These are phyloP conservation scores for Prosopocoilus inquinatus DNA, from an alignment of 2,888 invertebrate species.

Conservation along the genomic window DNA sequence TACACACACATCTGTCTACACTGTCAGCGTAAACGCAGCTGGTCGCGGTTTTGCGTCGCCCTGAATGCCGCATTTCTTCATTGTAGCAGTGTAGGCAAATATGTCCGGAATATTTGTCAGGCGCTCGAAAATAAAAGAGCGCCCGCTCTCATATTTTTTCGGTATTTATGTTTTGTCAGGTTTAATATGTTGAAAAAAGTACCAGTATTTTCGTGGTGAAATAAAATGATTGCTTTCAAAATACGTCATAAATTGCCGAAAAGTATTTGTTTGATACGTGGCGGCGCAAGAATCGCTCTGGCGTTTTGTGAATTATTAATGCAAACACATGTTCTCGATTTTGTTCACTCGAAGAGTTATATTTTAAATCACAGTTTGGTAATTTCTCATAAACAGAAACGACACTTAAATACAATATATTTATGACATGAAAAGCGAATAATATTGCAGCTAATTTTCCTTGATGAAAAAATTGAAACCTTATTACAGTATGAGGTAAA, in stretches of 20 bases:
- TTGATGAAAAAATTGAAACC: too few species aligned
- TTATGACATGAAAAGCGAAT: too few species aligned
- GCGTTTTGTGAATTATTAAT: too few species aligned
- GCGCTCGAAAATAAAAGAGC: constrained; percentile 15
- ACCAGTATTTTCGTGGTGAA: constrained; percentile 16
- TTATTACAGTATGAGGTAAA: too few species aligned
- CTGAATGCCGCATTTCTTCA: background rate
- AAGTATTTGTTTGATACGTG: constrained; percentile 12
- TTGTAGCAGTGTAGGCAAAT: constrained; percentile 31
- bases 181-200: constrained; percentile 26
- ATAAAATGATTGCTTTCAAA: constrained; percentile 27
- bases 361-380: too few species aligned
- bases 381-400: too few species aligned
- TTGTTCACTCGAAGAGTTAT: too few species aligned
- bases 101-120: constrained; percentile 36
- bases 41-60: too few species aligned
- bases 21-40: constrained; percentile 33
- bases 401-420: too few species aligned
- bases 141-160: constrained; percentile 27
- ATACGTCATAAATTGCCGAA: constrained; percentile 22
- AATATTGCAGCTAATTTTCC: too few species aligned
- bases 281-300: constrained; percentile 6
- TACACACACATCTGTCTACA: constrained; percentile 37
- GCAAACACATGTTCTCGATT: too few species aligned
- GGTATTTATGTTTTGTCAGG: constrained; percentile 35